These are phyloP conservation scores for Sphaerophoria rueppellii DNA, from an alignment of 2,888 invertebrate species.

Conservation along the genomic window DNA sequence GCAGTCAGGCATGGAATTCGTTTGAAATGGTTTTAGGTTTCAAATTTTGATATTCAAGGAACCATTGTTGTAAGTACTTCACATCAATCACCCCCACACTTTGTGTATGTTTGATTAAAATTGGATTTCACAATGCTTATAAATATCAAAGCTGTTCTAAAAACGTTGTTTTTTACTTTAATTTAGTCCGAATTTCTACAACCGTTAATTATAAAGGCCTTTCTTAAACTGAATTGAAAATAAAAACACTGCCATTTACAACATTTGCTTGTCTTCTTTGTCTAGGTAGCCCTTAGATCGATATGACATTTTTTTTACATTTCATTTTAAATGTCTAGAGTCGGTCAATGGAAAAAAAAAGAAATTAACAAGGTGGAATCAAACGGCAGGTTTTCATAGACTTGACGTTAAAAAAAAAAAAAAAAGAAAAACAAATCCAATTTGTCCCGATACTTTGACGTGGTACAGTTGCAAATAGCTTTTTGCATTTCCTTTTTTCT, in stretches of 20 bases:
- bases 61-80: too few relatives aligned
- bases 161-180: neutral
- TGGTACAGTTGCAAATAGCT: conserved; percentile 19
- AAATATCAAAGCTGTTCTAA: too few relatives aligned
- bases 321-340: conserved; percentile 45
- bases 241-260: conserved; percentile 54
- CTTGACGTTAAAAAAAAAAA: conserved; percentile 31
- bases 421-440: conserved; percentile 62
- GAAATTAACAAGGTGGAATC: conserved; percentile 5
- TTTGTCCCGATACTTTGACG: conserved; percentile 49
- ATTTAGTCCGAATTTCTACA: conserved; percentile 28
- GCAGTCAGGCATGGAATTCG: too few relatives aligned
- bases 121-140: too few relatives aligned
- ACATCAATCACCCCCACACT: too few relatives aligned
- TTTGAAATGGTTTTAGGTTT: too few relatives aligned
- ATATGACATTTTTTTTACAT: conserved; percentile 57
- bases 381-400: conserved; percentile 48
- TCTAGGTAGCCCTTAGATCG: conserved; percentile 52
- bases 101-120: too few relatives aligned
- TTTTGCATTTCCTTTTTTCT: conserved; percentile 53
- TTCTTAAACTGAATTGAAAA: conserved; percentile 61
- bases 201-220: conserved; percentile 59
- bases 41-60: too few relatives aligned
- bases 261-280: conserved; percentile 65
- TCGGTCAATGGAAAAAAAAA: conserved; percentile 68